These are phyloP conservation scores for Bradypodion pumilum DNA, from an alignment of 2,797 vertebrate genomes.

Conservation along the genomic window DNA sequence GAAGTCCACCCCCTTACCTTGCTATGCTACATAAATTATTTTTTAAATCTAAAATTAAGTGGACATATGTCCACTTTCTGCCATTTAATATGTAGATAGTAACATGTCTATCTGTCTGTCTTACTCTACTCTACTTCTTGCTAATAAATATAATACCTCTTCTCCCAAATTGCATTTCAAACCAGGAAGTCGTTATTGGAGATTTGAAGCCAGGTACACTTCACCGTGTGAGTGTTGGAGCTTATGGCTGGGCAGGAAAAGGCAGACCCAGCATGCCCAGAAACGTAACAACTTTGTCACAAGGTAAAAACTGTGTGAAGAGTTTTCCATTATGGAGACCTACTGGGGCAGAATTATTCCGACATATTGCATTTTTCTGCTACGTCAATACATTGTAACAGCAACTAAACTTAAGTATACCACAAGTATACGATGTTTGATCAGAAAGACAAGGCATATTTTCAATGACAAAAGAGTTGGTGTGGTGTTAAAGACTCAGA, in stretches of 20 bases:
- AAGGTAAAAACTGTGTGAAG: conserved; percentile 75
- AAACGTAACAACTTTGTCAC: conserved; percentile 84
- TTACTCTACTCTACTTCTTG: too few relatives aligned
- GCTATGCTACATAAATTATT: not conserved
- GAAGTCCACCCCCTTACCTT: not conserved
- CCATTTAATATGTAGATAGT: not conserved
- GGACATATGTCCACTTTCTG: not conserved
- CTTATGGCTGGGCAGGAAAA: conserved; percentile 87
- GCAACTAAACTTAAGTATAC: not conserved
- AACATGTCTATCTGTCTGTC: too few relatives aligned
- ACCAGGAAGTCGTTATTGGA: conserved; percentile 86
- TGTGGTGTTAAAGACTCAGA: not conserved
- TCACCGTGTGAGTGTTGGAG: conserved; percentile 87
- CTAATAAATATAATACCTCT: conserved; percentile 21
- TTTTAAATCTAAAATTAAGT: not conserved
- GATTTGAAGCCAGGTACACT: conserved; percentile 85
- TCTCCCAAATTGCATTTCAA: conserved; percentile 24
- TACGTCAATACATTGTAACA: not conserved
- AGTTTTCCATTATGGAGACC: not conserved
- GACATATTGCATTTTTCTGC: conserved; percentile 10
- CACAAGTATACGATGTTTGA: too few relatives aligned
- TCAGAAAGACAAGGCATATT: not conserved
- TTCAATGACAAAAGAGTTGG: not conserved
- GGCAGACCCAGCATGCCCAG: conserved; percentile 88
- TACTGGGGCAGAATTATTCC: not conserved